Evolutionary conservation across 1,140 invertebrate species (phyloP).

Genomic region (Euwallacea fornicatus): DNA sequence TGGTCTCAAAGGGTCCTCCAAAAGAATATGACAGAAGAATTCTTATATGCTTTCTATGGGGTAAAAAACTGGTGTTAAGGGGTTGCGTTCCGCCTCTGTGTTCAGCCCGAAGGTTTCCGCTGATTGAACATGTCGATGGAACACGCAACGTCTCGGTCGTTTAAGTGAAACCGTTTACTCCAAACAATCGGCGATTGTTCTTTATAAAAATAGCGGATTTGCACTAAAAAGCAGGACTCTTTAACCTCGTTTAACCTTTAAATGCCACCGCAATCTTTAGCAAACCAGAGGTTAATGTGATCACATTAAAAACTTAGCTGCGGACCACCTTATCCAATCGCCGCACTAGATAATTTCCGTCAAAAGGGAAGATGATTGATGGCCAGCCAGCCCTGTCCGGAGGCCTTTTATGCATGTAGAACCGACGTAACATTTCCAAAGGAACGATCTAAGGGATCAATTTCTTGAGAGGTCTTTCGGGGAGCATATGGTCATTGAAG

Average conservation of each 20-base stretch:
- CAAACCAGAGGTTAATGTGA: too few relatives aligned
- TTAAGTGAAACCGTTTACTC: slow-evolving; percentile 24
- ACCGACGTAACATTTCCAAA: slow-evolving; percentile 27
- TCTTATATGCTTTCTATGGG: too few relatives aligned
- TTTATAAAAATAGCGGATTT: slow-evolving; percentile 32
- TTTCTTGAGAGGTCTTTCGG: slow-evolving; percentile 26
- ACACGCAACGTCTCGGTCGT: slow-evolving; percentile 26
- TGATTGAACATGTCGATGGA: slow-evolving; percentile 11
- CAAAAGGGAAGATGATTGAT: slow-evolving; percentile 23
- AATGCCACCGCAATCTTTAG: slow-evolving; percentile 25
- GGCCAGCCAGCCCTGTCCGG: slow-evolving; percentile 1
- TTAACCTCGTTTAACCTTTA: slow-evolving; percentile 34
- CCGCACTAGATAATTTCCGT: slow-evolving; percentile 20
- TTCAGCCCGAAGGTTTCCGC: slow-evolving; percentile 3
- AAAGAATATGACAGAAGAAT: too few relatives aligned
- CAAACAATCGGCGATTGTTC: slow-evolving; percentile 38
- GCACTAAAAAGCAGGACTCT: slow-evolving; percentile 22
- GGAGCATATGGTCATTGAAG: slow-evolving; percentile 20
- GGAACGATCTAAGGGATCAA: slow-evolving; percentile 22
- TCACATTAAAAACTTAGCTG: background rate
- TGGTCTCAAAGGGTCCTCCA: too few relatives aligned
- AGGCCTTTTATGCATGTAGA: slow-evolving; percentile 25
- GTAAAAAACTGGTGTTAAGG: too few relatives aligned
- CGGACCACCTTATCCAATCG: background rate
- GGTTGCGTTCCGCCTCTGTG: slow-evolving; percentile 7